Evolutionary conservation across 1,140 invertebrate species (phyloP), one percentile per base, ranked within the genome.

Genomic region (Drosophila nebulosa): DNA sequence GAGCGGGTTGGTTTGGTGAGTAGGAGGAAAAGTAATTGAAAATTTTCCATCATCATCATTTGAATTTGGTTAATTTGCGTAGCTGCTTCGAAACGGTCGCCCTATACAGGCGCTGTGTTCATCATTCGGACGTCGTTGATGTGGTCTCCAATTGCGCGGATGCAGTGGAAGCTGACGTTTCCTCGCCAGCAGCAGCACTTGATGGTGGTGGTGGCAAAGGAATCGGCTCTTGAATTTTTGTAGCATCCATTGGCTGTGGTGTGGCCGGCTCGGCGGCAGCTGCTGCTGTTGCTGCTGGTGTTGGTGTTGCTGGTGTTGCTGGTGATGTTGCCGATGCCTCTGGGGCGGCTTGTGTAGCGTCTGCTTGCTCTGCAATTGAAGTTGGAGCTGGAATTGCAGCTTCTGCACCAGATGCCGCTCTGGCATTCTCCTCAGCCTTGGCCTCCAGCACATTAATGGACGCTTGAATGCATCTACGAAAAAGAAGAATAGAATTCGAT

Each of bases 391-490:
- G 7, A 14, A 36, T 35, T 21, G 42, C 7, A 24, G 46, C 46
- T n/a, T 55, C 56, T 18, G 39, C 30, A 18, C 58, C 85, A 7
- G 64, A 50, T 26, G 70, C 67, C 27, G 16, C 26, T 12, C 70
- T 75, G 24, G 79, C 90, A 18, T 94, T 93, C 56, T 93, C 93
- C 55, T 94, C 93, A 16, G 94, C 94, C 91, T 94, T 95, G 36
- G 93, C 93, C 90, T 99, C 98, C 51, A 99, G 92, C 27, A 96
- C 92, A 83, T 95, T 94, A 59, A 98, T 97, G 27, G 95, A 96
- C 53, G 95, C 94, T 81, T 98, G 96, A 83, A 99, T 98, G 89
- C 94, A 95, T 86, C 80, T 85, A 10, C 0, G 30, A 22, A 9
- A 51, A 51, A 22, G 0, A 4, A n/a, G n/a, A n/a, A n/a, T 32